Evolutionary conservation across 2,797 vertebrate genomes (phyloP).

Genomic region (Enteromius argenteus): DNA sequence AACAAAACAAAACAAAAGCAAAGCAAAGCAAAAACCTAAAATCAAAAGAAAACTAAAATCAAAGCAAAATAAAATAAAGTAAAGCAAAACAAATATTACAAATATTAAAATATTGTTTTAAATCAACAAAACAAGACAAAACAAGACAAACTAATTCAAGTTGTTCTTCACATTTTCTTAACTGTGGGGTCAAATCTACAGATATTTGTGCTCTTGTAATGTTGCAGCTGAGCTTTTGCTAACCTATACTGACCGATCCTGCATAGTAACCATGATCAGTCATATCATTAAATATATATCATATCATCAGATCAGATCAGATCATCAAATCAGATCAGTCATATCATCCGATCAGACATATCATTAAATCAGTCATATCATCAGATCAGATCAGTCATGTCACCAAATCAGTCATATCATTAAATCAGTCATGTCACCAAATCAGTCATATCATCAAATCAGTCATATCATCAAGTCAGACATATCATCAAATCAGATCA

Average conservation of each 20-base stretch:
- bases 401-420: background rate
- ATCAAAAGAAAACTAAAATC: background rate
- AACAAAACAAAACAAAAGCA: no score
- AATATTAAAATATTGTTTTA: no score
- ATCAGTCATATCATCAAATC: background rate
- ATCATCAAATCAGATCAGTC: no score
- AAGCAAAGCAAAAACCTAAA: background rate
- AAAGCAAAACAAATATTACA: background rate
- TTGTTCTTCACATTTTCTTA: background rate
- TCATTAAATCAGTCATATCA: background rate
- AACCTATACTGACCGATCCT: background rate
- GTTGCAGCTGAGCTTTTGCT: background rate
- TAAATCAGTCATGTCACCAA: no score
- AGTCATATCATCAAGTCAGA: background rate
- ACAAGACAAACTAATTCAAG: background rate
- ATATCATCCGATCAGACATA: background rate
- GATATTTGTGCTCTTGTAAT: background rate
- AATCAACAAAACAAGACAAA: background rate
- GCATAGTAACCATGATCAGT: background rate
- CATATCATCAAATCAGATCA: background rate
- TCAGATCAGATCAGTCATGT: background rate
- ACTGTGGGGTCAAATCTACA: background rate
- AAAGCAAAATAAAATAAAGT: no score
- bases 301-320: background rate
- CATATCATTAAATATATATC: background rate